These are phyloP conservation scores for Anisognathus igniventris DNA, from an alignment of 2,797 vertebrate species.

Conservation along the genomic window DNA sequence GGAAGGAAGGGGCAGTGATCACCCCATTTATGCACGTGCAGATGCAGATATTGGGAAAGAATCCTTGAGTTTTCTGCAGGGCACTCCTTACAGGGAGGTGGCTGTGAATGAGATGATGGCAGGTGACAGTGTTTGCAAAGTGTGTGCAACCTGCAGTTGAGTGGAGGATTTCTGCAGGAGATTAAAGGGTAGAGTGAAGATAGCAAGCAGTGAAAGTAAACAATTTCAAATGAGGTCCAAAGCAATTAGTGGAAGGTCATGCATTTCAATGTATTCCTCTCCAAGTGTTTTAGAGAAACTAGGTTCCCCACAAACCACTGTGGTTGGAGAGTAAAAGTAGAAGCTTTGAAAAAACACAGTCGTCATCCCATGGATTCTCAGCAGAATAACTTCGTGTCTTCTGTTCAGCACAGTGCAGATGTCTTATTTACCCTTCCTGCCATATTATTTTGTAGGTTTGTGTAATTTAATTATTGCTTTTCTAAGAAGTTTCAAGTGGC, in stretches of 20 bases:
- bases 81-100: background rate
- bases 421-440: background rate
- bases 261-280: background rate
- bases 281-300: background rate
- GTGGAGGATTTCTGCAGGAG: constrained; percentile 5
- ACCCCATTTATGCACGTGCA: rapidly evolving
- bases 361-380: background rate
- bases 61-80: background rate
- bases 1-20: background rate
- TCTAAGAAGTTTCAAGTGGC: background rate
- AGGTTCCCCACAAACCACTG: background rate
- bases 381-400: background rate
- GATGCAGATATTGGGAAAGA: background rate
- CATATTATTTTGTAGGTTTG: background rate
- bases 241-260: background rate
- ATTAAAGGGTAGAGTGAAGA: background rate
- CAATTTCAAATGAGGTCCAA: background rate
- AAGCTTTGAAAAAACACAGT: background rate
- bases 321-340: background rate
- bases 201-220: constrained; percentile 13
- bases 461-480: background rate
- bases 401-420: background rate
- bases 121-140: rapidly evolving
- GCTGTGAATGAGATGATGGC: background rate
- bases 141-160: background rate